phyloP scores from a whole-genome alignment of 2,888 invertebrate species.

The Mythimna impura region DNA sequence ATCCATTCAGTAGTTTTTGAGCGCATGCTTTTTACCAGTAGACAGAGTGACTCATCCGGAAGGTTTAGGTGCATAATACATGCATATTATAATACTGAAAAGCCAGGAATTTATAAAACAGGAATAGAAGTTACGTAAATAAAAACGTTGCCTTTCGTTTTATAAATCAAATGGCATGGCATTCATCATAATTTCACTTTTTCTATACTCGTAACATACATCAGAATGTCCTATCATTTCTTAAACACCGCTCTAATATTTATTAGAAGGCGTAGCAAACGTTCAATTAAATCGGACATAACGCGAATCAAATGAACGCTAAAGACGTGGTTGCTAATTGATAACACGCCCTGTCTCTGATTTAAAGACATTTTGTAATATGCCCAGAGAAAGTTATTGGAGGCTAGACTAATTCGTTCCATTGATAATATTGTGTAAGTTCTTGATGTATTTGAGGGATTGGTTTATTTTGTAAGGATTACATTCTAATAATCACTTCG shows the following conservation, averaged over 20 bases:
- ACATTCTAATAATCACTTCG: background rate
- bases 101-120: background rate
- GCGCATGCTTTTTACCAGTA: too few species aligned
- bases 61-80: too few species aligned
- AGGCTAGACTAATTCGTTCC: slow-evolving; percentile 44
- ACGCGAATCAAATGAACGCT: slow-evolving; percentile 74
- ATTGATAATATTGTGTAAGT: slow-evolving; percentile 45
- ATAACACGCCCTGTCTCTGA: slow-evolving; percentile 74
- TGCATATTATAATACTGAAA: too few species aligned
- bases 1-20: too few species aligned
- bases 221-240: slow-evolving; percentile 38
- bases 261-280: slow-evolving; percentile 59
- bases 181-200: slow-evolving; percentile 21
- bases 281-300: slow-evolving; percentile 72
- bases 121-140: too few species aligned
- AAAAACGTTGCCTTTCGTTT: background rate
- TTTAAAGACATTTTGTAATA: slow-evolving; percentile 71
- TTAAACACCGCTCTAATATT: slow-evolving; percentile 50
- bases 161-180: background rate
- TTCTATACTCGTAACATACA: slow-evolving; percentile 22
- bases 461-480: slow-evolving; percentile 20
- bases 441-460: slow-evolving; percentile 22
- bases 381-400: slow-evolving; percentile 58
- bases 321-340: slow-evolving; percentile 75
- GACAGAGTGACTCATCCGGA: too few species aligned